Conservation (phyloP, 2,888 invertebrate genomes). For the Pandemis corylana region DNA sequence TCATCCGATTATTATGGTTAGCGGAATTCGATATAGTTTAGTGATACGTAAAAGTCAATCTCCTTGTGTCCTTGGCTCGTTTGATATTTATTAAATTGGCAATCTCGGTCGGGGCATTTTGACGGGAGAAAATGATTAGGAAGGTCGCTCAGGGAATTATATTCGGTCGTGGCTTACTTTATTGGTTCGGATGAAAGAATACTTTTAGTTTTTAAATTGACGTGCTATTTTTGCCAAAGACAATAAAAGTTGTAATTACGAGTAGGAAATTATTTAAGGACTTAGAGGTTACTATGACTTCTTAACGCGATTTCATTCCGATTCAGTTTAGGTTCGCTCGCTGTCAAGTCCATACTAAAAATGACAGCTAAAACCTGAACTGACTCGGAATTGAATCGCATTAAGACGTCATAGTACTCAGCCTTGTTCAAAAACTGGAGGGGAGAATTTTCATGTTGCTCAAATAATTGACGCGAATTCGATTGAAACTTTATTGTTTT, state of each 20-base stretch:
- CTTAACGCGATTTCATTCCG: no score
- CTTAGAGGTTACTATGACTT: no score
- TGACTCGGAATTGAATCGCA: no score
- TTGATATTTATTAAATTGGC: conserved; percentile 39
- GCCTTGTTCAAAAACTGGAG: no score
- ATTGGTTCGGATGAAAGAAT: conserved; percentile 9
- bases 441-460: no score
- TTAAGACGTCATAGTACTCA: no score
- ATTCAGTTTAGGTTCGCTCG: no score
- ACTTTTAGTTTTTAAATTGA: conserved; percentile 1
- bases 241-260: neutral
- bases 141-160: conserved; percentile 24
- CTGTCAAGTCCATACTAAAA: no score
- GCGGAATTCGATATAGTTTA: conserved; percentile 38
- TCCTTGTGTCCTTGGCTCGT: conserved; percentile 36
- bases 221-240: neutral
- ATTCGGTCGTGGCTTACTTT: conserved; percentile 14
- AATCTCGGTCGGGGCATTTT: conserved; percentile 34
- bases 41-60: conserved; percentile 42
- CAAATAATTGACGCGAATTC: no score
- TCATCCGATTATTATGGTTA: conserved; percentile 37
- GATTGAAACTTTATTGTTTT: no score
- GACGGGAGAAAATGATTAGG: conserved; percentile 28
- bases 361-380: no score
- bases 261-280: no score